Evolutionary conservation across 2,797 vertebrate genomes (phyloP).

Genomic region (Luscinia megarhynchos): DNA sequence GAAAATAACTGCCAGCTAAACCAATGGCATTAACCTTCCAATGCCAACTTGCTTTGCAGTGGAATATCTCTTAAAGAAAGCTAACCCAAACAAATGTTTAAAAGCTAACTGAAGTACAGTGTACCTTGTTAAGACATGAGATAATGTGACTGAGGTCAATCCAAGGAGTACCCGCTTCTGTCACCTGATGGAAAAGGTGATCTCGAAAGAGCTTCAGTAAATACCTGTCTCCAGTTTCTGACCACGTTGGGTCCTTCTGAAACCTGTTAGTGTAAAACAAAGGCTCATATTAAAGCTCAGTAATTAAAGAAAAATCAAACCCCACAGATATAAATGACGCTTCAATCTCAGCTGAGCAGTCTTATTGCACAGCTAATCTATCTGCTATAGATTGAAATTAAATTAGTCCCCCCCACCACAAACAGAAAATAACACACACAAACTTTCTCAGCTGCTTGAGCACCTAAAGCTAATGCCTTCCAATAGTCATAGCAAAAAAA

Average conservation of each 20-base stretch:
- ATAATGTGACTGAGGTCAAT: conserved; percentile 99
- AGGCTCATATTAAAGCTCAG: conserved; percentile 44
- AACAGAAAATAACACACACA: background rate
- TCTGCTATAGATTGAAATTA: background rate
- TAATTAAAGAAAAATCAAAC: background rate
- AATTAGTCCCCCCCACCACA: background rate
- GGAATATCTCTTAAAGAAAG: background rate
- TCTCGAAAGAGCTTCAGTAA: conserved; percentile 98
- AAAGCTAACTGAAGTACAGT: conserved; percentile 51
- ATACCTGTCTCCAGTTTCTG: conserved; percentile 98
- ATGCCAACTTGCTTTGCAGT: conserved; percentile 1
- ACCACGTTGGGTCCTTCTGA: conserved; percentile 98
- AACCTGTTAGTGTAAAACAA: conserved; percentile 82
- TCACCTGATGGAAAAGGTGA: conserved; percentile 99
- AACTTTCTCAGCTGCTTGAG: background rate
- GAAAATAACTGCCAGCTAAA: background rate
- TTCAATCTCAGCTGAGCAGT: background rate
- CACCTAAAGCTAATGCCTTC: background rate
- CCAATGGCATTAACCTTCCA: background rate
- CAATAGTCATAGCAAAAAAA: background rate
- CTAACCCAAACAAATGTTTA: conserved; percentile 11
- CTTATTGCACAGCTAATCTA: background rate
- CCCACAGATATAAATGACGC: background rate
- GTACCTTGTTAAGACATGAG: conserved; percentile 99
- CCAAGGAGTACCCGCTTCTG: conserved; percentile 96